These are phyloP conservation scores for Tetragonisca angustula DNA, from an alignment of 2,888 invertebrate species.

Conservation along the genomic window DNA sequence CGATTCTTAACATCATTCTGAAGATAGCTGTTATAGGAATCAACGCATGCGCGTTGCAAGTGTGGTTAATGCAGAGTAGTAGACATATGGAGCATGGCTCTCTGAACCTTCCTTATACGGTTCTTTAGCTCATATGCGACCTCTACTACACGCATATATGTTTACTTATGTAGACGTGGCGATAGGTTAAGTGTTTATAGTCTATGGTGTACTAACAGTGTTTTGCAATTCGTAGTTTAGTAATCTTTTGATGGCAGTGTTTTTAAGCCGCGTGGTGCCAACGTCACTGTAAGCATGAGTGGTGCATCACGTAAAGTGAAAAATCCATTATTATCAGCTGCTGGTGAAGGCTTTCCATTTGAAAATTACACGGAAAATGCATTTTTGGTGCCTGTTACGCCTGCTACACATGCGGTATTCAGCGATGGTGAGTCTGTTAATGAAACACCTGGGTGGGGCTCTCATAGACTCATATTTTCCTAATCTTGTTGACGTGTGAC, in stretches of 20 bases:
- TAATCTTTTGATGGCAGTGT: slow-evolving; percentile 62
- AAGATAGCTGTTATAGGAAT: not conserved
- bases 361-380: slow-evolving; percentile 91
- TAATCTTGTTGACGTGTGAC: slow-evolving; percentile 14
- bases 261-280: slow-evolving; percentile 28
- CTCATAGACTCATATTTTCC: slow-evolving; percentile 22
- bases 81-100: not conserved
- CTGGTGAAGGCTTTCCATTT: slow-evolving; percentile 89
- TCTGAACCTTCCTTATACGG: no score
- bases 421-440: slow-evolving; percentile 78
- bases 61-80: not conserved
- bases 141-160: slow-evolving; percentile 15
- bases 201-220: slow-evolving; percentile 34
- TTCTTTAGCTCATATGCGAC: not conserved
- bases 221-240: slow-evolving; percentile 31
- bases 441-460: slow-evolving; percentile 69
- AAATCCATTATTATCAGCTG: slow-evolving; percentile 90
- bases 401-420: slow-evolving; percentile 78
- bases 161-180: slow-evolving; percentile 52
- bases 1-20: not conserved
- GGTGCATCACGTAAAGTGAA: slow-evolving; percentile 85
- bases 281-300: slow-evolving; percentile 76
- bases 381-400: slow-evolving; percentile 88
- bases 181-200: slow-evolving; percentile 11
- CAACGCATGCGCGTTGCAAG: slow-evolving; percentile 8